Percentiles rank a stretch among this genome's conserved stretches.
phyloP scores from a whole-genome alignment of 2,797 vertebrate genomes.

The Sebastolobus alascanus region DNA sequence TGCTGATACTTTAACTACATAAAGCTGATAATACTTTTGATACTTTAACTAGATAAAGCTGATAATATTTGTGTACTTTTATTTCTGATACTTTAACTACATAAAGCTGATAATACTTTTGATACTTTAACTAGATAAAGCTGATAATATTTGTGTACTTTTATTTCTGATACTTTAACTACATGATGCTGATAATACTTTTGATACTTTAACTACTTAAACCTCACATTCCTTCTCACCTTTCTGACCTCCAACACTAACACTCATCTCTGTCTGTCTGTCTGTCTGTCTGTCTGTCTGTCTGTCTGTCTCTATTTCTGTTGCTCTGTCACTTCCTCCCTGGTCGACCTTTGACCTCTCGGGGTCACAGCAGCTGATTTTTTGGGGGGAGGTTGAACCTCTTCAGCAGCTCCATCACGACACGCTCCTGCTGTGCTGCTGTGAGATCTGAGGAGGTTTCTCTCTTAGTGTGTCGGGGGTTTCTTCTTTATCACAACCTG shows the following conservation, averaged over 20 bases:
- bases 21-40: no score
- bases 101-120: no score
- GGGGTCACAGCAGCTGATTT: conserved; percentile 65
- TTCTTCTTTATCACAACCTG: not conserved
- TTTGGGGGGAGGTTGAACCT: not conserved
- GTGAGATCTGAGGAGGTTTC: not conserved
- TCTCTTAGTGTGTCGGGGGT: not conserved
- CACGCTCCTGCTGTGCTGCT: conserved; percentile 1
- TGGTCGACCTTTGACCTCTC: conserved; percentile 69
- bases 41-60: no score
- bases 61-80: no score
- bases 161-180: no score
- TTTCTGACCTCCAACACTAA: not conserved
- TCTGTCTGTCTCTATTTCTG: conserved; percentile 45
- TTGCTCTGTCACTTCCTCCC: conserved; percentile 75
- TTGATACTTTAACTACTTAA: no score
- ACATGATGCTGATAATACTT: no score
- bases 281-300: not conserved
- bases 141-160: no score
- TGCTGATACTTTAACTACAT: no score
- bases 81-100: no score
- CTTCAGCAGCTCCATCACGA: not conserved
- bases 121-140: no score
- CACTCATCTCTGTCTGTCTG: not conserved
- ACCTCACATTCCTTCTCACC: not conserved